These are phyloP conservation scores for Scortum barcoo DNA, from an alignment of 2,113 vertebrate species.

Conservation along the genomic window DNA sequence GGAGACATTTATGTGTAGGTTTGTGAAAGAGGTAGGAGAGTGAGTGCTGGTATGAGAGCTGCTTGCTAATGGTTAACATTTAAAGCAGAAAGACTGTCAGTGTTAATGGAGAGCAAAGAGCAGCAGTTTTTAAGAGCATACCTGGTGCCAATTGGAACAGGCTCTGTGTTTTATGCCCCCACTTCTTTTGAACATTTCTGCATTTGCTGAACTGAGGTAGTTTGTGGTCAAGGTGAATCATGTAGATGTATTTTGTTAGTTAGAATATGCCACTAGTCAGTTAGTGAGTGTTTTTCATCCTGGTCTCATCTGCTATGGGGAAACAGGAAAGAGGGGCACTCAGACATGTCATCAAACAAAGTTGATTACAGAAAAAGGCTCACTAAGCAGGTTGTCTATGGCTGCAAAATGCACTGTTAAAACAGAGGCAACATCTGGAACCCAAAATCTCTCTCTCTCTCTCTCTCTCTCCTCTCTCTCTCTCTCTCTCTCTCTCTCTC, in stretches of 20 bases:
- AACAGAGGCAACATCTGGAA: slow-evolving; percentile 65
- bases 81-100: slow-evolving; percentile 5
- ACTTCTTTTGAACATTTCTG: slow-evolving; percentile 10
- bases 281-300: slow-evolving; percentile 1
- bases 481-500: slow-evolving; percentile 25
- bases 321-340: slow-evolving; percentile 6
- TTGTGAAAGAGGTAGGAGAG: slow-evolving; percentile 10
- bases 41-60: slow-evolving; percentile 9
- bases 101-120: slow-evolving; percentile 33
- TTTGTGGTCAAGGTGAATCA: slow-evolving; percentile 22
- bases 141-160: background rate
- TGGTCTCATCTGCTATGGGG: slow-evolving; percentile 10
- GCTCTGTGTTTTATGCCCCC: slow-evolving; percentile 15
- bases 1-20: slow-evolving; percentile 1
- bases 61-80: slow-evolving; percentile 59
- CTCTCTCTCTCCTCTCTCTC: slow-evolving; percentile 14
- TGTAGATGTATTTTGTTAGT: slow-evolving; percentile 1
- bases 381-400: slow-evolving; percentile 30
- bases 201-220: background rate
- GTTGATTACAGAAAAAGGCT: slow-evolving; percentile 40
- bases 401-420: slow-evolving; percentile 35
- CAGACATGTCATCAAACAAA: slow-evolving; percentile 53
- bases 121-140: slow-evolving; percentile 21
- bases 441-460: slow-evolving; percentile 29
- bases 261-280: background rate